phyloP scores from a whole-genome alignment of 2,888 invertebrate species.

The Vanessa cardui region DNA sequence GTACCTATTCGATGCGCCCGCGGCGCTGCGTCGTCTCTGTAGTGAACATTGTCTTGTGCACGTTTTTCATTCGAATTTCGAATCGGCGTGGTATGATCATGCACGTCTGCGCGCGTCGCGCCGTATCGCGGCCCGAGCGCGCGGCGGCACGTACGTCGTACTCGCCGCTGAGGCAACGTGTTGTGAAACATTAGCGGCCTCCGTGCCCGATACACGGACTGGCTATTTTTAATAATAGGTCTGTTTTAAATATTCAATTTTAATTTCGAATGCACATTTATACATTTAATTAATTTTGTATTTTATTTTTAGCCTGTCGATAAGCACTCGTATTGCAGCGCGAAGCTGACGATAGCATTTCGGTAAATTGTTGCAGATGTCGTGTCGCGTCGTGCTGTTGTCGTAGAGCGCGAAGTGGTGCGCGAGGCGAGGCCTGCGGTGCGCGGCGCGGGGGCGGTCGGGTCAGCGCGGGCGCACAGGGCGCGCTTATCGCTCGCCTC shows the following conservation, averaged over 20 bases:
- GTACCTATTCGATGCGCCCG: not conserved
- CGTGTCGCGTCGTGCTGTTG: not conserved
- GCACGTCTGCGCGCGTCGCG: conserved; percentile 11
- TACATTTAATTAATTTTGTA: not conserved
- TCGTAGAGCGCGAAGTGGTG: conserved; percentile 22
- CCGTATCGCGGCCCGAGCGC: conserved; percentile 15
- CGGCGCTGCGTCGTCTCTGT: conserved; percentile 1
- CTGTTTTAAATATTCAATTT: not conserved
- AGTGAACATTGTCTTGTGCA: conserved; percentile 24
- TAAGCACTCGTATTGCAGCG: not conserved
- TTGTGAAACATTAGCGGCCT: conserved; percentile 13
- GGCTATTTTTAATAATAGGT: not conserved
- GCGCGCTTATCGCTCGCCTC: conserved; percentile 55
- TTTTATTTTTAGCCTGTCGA: not conserved
- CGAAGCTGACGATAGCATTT: not conserved
- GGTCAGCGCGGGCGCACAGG: conserved; percentile 62
- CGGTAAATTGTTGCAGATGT: not conserved
- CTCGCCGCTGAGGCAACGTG: conserved; percentile 4
- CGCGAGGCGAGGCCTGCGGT: conserved; percentile 18
- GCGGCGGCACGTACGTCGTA: conserved; percentile 25
- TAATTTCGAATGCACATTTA: not conserved
- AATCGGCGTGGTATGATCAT: conserved; percentile 17
- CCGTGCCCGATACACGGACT: conserved; percentile 7
- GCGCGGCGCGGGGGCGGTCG: conserved; percentile 42
- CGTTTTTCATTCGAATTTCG: conserved; percentile 33